These are phyloP conservation scores for Spatula clypeata DNA, from an alignment of 2,797 vertebrate genomes.

Conservation along the genomic window DNA sequence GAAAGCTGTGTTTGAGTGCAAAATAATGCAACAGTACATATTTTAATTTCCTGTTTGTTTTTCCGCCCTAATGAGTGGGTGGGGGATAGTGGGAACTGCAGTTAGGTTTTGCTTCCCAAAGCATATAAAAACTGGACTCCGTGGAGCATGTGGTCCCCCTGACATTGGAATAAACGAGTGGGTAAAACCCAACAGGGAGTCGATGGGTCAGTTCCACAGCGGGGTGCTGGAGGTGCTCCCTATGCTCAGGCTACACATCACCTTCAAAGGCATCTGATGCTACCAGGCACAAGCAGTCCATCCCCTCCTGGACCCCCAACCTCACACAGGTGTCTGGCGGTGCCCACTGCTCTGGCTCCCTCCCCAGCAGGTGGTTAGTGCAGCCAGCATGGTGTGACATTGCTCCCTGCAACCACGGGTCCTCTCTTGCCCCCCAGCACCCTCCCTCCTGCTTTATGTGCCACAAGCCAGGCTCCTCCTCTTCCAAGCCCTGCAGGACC, in stretches of 20 bases:
- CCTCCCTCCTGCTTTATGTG: not conserved
- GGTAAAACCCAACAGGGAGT: not conserved
- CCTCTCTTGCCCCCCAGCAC: not conserved
- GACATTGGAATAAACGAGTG: not conserved
- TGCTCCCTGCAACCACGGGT: not conserved
- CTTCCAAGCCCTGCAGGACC: not conserved
- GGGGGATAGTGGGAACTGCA: not conserved
- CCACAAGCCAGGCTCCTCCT: not conserved
- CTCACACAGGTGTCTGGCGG: not conserved
- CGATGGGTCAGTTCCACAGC: not conserved
- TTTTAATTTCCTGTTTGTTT: not conserved
- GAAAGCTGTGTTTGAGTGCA: not conserved
- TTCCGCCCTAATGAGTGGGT: not conserved
- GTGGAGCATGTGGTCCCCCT: not conserved
- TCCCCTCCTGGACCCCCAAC: not conserved
- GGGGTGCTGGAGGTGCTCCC: not conserved
- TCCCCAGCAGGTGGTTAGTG: accelerated
- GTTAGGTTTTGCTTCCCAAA: not conserved
- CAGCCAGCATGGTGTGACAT: accelerated
- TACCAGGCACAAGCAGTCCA: not conserved
- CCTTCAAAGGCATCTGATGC: not conserved
- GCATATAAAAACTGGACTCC: not conserved
- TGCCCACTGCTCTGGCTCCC: not conserved
- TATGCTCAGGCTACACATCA: not conserved
- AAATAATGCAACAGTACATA: not conserved